These are phyloP conservation scores for Pluvialis apricaria DNA, from an alignment of 2,113 vertebrate genomes.

Conservation along the genomic window DNA sequence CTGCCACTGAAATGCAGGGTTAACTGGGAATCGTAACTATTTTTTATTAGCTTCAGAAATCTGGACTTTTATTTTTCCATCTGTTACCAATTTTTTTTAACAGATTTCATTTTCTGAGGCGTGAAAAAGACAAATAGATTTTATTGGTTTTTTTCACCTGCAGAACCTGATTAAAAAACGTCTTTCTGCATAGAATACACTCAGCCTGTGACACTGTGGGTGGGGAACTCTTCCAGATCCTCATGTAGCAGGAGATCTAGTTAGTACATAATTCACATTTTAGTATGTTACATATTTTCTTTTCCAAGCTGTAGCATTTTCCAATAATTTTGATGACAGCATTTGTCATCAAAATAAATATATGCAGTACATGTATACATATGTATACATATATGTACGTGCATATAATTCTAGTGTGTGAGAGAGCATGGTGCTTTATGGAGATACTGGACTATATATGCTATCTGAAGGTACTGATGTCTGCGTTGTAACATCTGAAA, in stretches of 20 bases:
- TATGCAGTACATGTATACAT: background rate
- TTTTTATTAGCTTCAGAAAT: constrained; percentile 14
- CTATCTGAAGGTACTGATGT: background rate
- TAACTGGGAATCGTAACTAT: background rate
- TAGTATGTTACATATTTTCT: background rate
- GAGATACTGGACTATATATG: background rate
- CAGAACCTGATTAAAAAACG: background rate
- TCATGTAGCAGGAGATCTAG: background rate
- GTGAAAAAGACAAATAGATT: background rate
- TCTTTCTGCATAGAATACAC: background rate
- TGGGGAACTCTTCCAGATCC: background rate
- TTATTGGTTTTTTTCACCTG: background rate
- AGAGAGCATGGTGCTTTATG: background rate
- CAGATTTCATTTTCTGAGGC: background rate
- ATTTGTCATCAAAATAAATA: background rate
- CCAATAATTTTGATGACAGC: background rate
- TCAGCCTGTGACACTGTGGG: background rate
- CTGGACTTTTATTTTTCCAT: background rate
- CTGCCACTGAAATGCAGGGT: background rate
- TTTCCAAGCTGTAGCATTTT: background rate
- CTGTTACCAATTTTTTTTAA: background rate
- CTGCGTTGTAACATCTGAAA: background rate
- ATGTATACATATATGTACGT: too few relatives aligned
- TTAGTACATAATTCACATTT: background rate
- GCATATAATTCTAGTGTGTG: background rate